Base-by-base conservation (phyloP, 1,140 invertebrate species). In the Drosophila lini region DNA sequence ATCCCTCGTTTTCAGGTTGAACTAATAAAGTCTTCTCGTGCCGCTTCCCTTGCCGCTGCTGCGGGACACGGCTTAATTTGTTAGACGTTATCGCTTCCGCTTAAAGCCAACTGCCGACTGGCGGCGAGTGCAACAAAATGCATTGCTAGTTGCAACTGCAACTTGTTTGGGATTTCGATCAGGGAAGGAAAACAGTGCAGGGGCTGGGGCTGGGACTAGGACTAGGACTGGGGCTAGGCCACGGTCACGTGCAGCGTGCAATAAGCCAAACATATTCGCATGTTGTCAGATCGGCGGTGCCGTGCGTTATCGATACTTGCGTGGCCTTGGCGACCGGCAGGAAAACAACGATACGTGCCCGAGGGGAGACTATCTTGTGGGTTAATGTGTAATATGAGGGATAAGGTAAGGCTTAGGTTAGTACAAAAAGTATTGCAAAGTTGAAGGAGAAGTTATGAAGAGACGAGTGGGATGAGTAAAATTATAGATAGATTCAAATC, bases 11-110 rank as follows among this genome's bases (percentile, higher is more conserved):
- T n/a, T 22, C 45, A 9, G 3, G 19, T 58, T 25, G 45, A 45
- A 61, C 56, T 83, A 88, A 88, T 88, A 75, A 83, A 89, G 84
- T 71, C 65, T 76, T 89, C 73, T 57, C 67, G 59, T 79, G 75
- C 41, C 65, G 69, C 55, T 31, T 28, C 38, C 50, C n/a, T 31
- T 25, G 34, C 36, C 41, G 34, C 40, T 36, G 22, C 44, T 55
- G 45, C 64, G 71, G 74, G 80, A 81, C 84, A 81, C 69, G 80
- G 77, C 78, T 89, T 84, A 88, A 88, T 88, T 89, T 88, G 84
- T 89, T 89, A 83, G 74, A 81, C 84, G 74, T 88, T 88, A 88
- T 88, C 83, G 83, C 74, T 80, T 80, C 74, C 84, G 80, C 84
- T 75, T 78, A 60, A 65, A 78, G 41, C 60, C 53, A 80, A 82